Base-by-base conservation (phyloP, 2,888 invertebrate species). In the Incurvaria masculella region DNA sequence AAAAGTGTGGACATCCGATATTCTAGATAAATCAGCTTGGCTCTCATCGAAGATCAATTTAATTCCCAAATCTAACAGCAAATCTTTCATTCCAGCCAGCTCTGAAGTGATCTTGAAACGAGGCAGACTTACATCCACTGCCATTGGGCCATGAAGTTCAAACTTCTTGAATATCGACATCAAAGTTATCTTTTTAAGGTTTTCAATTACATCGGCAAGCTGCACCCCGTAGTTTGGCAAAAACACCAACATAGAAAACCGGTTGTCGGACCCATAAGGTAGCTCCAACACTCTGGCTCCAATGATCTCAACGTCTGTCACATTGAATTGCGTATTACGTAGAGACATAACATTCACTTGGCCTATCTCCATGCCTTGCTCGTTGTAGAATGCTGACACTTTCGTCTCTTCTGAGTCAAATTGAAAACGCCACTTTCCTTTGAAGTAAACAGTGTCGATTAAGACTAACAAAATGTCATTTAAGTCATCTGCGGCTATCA, bases 241-340 rank as follows among this genome's bases (percentile, higher is more conserved):
- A 50, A 87, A 66, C 2, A 87, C 57, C 5, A 87, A 63, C 87
- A 88, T 87, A 0, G 84, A 82, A 49, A 81, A 79, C 47, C 79
- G 73, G 50, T 78, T 65, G 1, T 57, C 60, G 1, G 62, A 53
- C 0, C 68, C 71, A 33, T 72, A 78, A 0, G 73, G 73, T 5
- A 78, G 49, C 52, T 78, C 72, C 3, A 75, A 26, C 0, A 75
- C 65, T 17, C 50, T 54, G 0, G 73, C 66, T 2, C 62, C 50
- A 10, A 78, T 56, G 0, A 60, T 49, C 17, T 57, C 64, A n/a
- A n/a, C n/a, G n/a, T n/a, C n/a, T n/a, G n/a, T n/a, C n/a, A n/a
- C n/a, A n/a, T n/a, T n/a, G n/a, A n/a, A n/a, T n/a, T n/a, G n/a
- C n/a, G n/a, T n/a, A n/a, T n/a, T n/a, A n/a, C n/a, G n/a, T n/a